Percentiles rank a stretch among this genome's conserved stretches.
Conservation (phyloP, 2,797 vertebrate species). For the Anguilla pacifica region DNA sequence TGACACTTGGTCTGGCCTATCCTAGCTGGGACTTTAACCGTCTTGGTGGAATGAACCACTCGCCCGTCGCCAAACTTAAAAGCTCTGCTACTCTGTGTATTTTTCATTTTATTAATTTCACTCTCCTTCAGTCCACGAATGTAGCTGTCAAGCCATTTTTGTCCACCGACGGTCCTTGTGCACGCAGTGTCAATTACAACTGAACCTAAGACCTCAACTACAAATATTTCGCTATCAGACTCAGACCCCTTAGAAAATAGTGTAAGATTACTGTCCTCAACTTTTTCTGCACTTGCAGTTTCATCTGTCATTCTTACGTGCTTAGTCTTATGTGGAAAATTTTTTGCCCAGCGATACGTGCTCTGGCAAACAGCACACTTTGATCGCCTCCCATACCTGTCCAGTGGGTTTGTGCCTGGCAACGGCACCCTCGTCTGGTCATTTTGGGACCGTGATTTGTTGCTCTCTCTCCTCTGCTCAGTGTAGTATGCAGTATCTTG, state of each 20-base stretch:
- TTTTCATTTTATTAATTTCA: slow-evolving; percentile 1
- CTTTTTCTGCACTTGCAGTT: background rate
- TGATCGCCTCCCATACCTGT: slow-evolving; percentile 31
- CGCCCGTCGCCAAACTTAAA: slow-evolving; percentile 41
- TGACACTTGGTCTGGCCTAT: slow-evolving; percentile 27
- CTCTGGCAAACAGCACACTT: slow-evolving; percentile 41
- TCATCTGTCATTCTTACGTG: background rate
- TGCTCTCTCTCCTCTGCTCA: background rate
- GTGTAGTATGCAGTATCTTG: slow-evolving; percentile 21
- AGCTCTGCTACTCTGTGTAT: slow-evolving; percentile 22
- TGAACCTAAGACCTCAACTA: slow-evolving; percentile 37
- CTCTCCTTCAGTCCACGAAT: background rate
- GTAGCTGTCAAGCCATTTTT: slow-evolving; percentile 35
- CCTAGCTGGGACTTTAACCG: background rate
- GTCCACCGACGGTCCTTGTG: slow-evolving; percentile 38
- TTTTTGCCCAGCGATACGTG: background rate
- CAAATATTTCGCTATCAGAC: slow-evolving; percentile 37
- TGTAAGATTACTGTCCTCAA: slow-evolving; percentile 20
- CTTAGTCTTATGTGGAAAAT: background rate
- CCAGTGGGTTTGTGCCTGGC: slow-evolving; percentile 36
- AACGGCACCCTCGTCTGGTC: background rate
- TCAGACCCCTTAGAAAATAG: slow-evolving; percentile 17
- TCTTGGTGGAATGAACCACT: slow-evolving; percentile 33
- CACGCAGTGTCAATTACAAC: slow-evolving; percentile 46
- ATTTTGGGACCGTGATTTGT: background rate